Conservation (phyloP, 2,797 vertebrate genomes). For the Aeoliscus strigatus region DNA sequence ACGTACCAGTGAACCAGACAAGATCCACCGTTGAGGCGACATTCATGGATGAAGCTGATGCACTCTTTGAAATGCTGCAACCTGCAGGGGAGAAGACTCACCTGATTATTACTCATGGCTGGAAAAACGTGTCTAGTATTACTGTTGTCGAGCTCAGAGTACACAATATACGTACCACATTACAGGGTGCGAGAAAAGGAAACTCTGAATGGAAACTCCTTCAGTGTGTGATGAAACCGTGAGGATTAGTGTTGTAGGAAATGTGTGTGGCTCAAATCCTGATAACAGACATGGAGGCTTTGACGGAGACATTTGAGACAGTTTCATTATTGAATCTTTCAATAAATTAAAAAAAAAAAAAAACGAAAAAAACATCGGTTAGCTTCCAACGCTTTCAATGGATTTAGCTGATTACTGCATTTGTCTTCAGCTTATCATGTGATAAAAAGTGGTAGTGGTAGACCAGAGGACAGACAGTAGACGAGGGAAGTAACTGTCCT, state of each 20-base stretch:
- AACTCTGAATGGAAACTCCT: slow-evolving; percentile 62
- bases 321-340: too few relatives aligned
- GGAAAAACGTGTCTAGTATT: too few relatives aligned
- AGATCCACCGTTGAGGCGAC: slow-evolving; percentile 78
- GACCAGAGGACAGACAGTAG: slow-evolving; percentile 49
- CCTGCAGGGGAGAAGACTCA: slow-evolving; percentile 56
- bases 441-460: slow-evolving; percentile 41
- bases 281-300: too few relatives aligned
- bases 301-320: too few relatives aligned
- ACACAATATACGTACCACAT: slow-evolving; percentile 9
- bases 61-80: slow-evolving; percentile 86
- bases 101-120: too few relatives aligned
- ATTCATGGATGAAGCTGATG: slow-evolving; percentile 85
- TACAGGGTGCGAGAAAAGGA: slow-evolving; percentile 60
- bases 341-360: too few relatives aligned
- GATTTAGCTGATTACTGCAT: too few relatives aligned
- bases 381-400: too few relatives aligned
- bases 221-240: background rate
- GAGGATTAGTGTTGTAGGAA: slow-evolving; percentile 24
- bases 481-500: slow-evolving; percentile 51
- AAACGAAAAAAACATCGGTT: too few relatives aligned
- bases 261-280: slow-evolving; percentile 9
- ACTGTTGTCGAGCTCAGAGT: too few relatives aligned
- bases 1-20: slow-evolving; percentile 89
- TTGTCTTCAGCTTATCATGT: slow-evolving; percentile 32